Evolutionary conservation across 2,888 invertebrate genomes (phyloP).

Genomic region (Hybos culiciformis): DNA sequence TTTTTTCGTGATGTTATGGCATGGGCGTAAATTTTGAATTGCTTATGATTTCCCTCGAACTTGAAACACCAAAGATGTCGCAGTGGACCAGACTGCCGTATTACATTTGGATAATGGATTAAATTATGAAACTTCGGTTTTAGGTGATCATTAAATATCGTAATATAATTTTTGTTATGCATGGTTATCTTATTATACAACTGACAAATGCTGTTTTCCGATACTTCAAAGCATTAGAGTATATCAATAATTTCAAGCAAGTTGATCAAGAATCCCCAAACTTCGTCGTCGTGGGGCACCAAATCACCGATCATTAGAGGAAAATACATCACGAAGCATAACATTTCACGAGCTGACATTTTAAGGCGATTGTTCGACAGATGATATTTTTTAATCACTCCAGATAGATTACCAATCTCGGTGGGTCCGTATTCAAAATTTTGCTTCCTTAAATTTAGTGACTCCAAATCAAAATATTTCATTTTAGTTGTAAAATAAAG

Average conservation of each 20-base stretch:
- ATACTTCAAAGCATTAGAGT: conserved; percentile 1
- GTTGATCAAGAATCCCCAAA: conserved; percentile 9
- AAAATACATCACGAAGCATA: conserved; percentile 8
- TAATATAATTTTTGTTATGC: not conserved
- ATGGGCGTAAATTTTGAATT: conserved; percentile 1
- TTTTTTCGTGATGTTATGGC: not conserved
- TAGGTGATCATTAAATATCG: not conserved
- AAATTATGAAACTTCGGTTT: conserved; percentile 4
- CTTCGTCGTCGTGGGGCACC: conserved; percentile 8
- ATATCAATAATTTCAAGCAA: conserved; percentile 7
- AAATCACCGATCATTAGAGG: conserved; percentile 12
- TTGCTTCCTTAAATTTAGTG: conserved; percentile 7
- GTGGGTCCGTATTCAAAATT: conserved; percentile 8
- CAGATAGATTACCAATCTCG: conserved; percentile 8
- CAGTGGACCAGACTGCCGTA: not conserved
- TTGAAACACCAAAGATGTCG: conserved; percentile 2
- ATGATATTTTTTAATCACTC: conserved; percentile 1
- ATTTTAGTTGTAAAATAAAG: conserved; percentile 2
- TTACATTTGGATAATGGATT: not conserved
- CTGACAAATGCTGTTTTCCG: not conserved
- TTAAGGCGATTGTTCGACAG: conserved; percentile 5
- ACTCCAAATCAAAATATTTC: conserved; percentile 8
- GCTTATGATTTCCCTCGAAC: conserved; percentile 1
- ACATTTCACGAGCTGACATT: conserved; percentile 11
- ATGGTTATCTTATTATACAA: not conserved